A percentile compares a stretch with the other conserved stretches of the same genome.
These are phyloP conservation scores for Strix aluco DNA, from an alignment of 2,113 vertebrate species.

Conservation along the genomic window DNA sequence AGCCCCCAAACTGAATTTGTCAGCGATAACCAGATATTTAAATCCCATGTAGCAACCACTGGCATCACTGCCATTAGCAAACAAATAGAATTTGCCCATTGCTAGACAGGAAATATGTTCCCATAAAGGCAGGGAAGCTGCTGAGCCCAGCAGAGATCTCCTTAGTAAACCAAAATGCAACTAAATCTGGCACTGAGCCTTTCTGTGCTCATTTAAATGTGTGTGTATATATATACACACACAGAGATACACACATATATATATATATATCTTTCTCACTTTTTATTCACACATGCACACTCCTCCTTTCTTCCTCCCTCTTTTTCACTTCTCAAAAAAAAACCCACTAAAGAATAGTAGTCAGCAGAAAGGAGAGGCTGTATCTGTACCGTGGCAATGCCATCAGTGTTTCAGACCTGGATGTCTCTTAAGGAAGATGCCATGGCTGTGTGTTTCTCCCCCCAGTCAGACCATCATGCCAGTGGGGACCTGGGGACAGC, in stretches of 20 bases:
- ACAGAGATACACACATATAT: fast-evolving
- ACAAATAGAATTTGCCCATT: background rate
- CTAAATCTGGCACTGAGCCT: background rate
- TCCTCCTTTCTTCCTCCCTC: background rate
- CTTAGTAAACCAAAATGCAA: background rate
- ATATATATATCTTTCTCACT: background rate
- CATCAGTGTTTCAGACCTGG: background rate
- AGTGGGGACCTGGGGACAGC: background rate
- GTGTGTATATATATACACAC: fast-evolving
- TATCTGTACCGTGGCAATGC: background rate
- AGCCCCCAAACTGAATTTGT: background rate
- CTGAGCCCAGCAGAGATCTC: background rate
- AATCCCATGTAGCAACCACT: background rate
- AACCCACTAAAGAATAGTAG: background rate
- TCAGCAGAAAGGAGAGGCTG: slow-evolving; percentile 2
- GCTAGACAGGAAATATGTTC: background rate
- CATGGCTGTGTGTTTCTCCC: background rate
- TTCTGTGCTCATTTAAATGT: background rate
- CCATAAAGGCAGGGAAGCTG: background rate
- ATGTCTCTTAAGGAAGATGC: background rate
- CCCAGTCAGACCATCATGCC: background rate
- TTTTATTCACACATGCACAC: background rate
- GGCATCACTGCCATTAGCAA: background rate
- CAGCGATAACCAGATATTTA: background rate
- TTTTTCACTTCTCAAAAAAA: background rate